Conservation (phyloP, 2,888 invertebrate species). For the Hirudinaria manillensis region DNA sequence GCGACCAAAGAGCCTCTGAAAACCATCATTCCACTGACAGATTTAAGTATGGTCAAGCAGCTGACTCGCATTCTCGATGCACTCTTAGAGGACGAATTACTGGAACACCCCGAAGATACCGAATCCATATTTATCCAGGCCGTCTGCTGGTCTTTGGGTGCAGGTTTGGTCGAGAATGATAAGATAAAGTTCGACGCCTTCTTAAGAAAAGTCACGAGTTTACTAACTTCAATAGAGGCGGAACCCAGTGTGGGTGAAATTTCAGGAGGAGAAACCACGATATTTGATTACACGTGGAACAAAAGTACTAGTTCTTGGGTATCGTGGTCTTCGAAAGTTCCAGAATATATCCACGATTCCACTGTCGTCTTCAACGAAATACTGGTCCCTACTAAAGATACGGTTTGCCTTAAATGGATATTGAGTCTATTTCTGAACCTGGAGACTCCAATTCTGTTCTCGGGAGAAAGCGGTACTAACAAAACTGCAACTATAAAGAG, state of each 20-base stretch:
- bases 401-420: slow-evolving; percentile 70
- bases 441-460: slow-evolving; percentile 72
- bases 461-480: slow-evolving; percentile 86
- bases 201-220: slow-evolving; percentile 65
- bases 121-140: slow-evolving; percentile 70
- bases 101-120: slow-evolving; percentile 56
- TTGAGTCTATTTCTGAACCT: slow-evolving; percentile 65
- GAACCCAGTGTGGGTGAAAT: slow-evolving; percentile 70
- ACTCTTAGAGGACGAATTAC: slow-evolving; percentile 55
- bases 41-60: slow-evolving; percentile 76
- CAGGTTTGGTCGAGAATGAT: slow-evolving; percentile 66
- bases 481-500: slow-evolving; percentile 82
- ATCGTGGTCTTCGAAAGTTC: slow-evolving; percentile 77
- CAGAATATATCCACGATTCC: slow-evolving; percentile 69
- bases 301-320: slow-evolving; percentile 66
- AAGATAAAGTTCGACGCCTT: slow-evolving; percentile 71
- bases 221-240: slow-evolving; percentile 56
- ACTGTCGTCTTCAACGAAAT: slow-evolving; percentile 71
- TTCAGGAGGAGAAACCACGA: slow-evolving; percentile 65
- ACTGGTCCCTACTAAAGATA: slow-evolving; percentile 82
- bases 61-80: slow-evolving; percentile 74
- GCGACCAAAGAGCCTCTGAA: slow-evolving; percentile 64
- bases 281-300: slow-evolving; percentile 79
- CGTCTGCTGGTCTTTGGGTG: slow-evolving; percentile 79
- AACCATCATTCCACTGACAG: slow-evolving; percentile 76